Evolutionary conservation across 2,888 invertebrate species (phyloP), one percentile per base, ranked within the genome.

Genomic region (Timema podura): DNA sequence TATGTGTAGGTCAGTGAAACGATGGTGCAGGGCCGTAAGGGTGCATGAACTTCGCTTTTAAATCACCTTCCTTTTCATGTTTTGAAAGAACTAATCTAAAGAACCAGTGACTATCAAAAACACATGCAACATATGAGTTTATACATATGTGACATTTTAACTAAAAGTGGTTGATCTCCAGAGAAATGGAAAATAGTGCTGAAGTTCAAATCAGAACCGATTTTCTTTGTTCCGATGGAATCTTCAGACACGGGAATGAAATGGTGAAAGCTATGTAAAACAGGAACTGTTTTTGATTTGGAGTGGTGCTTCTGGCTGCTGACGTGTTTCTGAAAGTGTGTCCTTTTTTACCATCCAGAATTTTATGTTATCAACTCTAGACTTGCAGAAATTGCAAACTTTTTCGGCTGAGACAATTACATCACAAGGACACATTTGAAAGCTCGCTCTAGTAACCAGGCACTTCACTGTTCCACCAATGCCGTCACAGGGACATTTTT

Each of bases 271-370:
- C 13, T 3, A 13, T 16, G 16, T 16, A 45, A 44, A 61, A 9
- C 61, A 8, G 16, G 61, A 61, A 61, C 45, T 16, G 16, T 61
- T 61, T n/a, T 61, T 61, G 61, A 10, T 61, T 7, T 61, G 61
- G 61, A 61, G 61, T 13, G 1, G 8, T 15, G 5, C 16, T 6
- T 61, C 13, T 45, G 45, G 61, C 5, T 61, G 61, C 61, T 61
- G 61, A 15, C 61, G 16, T 61, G 61, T 61, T 61, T 61, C 61
- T 61, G 13, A 61, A 7, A 61, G 61, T 1, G 61, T 61, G 1
- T 61, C 61, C 45, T 61, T 61, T 61, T 61, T 61, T 44, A 61
- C 16, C 61, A 61, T 61, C 61, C 61, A 61, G 61, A 61, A 61
- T 61, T 61, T 61, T 61, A 16, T 61, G 61, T 61, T 61, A 16